phyloP scores from a whole-genome alignment of 2,113 vertebrate species.

The Xenopus laevis region DNA sequence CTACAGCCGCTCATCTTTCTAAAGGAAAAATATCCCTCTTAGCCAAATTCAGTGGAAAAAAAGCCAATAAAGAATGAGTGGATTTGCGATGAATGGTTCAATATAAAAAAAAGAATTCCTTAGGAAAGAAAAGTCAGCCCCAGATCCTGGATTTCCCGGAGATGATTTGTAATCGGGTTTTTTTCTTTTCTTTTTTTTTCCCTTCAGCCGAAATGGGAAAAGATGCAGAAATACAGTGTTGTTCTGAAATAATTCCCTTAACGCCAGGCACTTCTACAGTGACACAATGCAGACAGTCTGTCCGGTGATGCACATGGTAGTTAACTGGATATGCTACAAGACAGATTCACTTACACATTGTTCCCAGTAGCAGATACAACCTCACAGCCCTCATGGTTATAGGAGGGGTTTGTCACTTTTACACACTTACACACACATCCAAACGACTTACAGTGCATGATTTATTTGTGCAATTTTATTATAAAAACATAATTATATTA shows the following conservation, averaged over 20 bases:
- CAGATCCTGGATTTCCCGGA: slow-evolving; percentile 55
- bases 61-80: slow-evolving; percentile 10
- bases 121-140: background rate
- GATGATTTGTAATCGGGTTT: slow-evolving; percentile 49
- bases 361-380: slow-evolving; percentile 68
- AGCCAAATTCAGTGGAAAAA: slow-evolving; percentile 51
- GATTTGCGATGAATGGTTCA: background rate
- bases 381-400: slow-evolving; percentile 69
- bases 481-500: no score
- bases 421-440: slow-evolving; percentile 45
- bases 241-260: slow-evolving; percentile 40
- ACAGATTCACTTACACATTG: slow-evolving; percentile 60
- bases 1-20: slow-evolving; percentile 90
- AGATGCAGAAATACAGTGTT: slow-evolving; percentile 22
- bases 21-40: slow-evolving; percentile 53
- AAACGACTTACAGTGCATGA: background rate
- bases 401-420: slow-evolving; percentile 69
- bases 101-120: background rate
- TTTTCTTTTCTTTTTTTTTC: slow-evolving; percentile 6
- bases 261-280: slow-evolving; percentile 52
- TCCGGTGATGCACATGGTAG: slow-evolving; percentile 48
- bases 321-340: slow-evolving; percentile 49
- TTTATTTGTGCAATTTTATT: background rate
- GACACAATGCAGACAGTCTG: slow-evolving; percentile 54
- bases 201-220: slow-evolving; percentile 35